Conservation (phyloP, 1,140 invertebrate species). For the Saccostrea glomerata region DNA sequence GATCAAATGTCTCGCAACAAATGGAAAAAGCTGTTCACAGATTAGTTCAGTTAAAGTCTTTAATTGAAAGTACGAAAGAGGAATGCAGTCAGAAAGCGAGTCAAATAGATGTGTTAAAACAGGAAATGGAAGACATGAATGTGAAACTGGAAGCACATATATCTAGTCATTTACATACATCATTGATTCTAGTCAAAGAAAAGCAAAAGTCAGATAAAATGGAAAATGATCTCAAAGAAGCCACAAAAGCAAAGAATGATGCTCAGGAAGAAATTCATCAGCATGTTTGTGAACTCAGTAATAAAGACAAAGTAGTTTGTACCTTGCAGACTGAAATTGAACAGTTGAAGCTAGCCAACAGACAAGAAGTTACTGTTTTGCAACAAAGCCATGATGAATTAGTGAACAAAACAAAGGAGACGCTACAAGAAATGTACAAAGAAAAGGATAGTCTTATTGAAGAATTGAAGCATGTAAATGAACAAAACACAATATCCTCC, state of each 20-base stretch:
- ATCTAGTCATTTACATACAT: slow-evolving; percentile 24
- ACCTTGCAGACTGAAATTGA: neutral
- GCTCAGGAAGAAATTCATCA: neutral
- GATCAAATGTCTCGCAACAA: neutral
- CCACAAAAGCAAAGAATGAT: neutral
- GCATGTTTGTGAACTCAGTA: neutral
- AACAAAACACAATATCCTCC: neutral
- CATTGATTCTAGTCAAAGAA: neutral
- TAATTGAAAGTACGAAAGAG: neutral
- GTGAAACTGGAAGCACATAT: neutral
- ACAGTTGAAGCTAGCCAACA: neutral
- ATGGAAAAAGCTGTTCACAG: neutral
- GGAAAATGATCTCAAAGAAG: neutral
- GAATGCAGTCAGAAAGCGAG: neutral
- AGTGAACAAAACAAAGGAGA: slow-evolving; percentile 14
- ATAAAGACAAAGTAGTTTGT: neutral
- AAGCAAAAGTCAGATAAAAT: neutral
- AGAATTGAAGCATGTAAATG: neutral
- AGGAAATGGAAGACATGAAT: slow-evolving; percentile 20
- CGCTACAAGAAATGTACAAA: slow-evolving; percentile 17
- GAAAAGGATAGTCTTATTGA: slow-evolving; percentile 36
- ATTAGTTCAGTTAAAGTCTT: neutral
- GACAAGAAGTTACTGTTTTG: neutral
- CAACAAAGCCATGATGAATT: slow-evolving; percentile 26
- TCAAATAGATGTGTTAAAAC: neutral